A percentile compares a stretch with the other conserved stretches of the same genome.
Evolutionary conservation across 2,888 invertebrate genomes (phyloP).

Genomic region (Petrolisthes cinctipes): DNA sequence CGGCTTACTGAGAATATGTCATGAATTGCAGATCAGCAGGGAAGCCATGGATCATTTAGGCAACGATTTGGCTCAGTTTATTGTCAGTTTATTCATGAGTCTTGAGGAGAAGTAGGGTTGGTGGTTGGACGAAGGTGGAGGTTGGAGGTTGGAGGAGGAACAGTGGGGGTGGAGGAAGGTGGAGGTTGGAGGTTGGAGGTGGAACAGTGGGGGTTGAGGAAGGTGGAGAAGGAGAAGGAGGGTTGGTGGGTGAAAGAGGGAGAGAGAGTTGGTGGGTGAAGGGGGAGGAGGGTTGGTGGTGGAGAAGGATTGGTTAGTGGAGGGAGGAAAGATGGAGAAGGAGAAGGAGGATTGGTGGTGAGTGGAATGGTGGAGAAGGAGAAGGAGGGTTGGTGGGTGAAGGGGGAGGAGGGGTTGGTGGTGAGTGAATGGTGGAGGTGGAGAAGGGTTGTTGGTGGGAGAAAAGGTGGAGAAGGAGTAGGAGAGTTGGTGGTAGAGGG

Average conservation of each 20-base stretch:
- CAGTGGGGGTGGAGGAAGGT: neutral
- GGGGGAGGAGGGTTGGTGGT: neutral
- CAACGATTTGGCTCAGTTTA: constrained; percentile 50
- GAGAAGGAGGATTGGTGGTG: neutral
- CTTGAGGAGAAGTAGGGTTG: neutral
- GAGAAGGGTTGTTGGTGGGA: neutral
- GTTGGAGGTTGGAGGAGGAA: neutral
- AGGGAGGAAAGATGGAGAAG: neutral
- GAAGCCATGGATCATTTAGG: constrained; percentile 58
- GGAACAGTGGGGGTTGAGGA: neutral
- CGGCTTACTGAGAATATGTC: constrained; percentile 52
- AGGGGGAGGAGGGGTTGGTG: too few species aligned
- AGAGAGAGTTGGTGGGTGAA: neutral
- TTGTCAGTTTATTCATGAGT: constrained; percentile 55
- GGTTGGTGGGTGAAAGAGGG: neutral
- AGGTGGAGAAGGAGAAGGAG: neutral
- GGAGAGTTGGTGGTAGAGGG: neutral
- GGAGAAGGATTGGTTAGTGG: constrained; percentile 1
- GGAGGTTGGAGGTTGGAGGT: neutral
- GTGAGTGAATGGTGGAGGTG: neutral
- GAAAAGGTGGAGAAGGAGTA: neutral
- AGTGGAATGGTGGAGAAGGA: too few species aligned
- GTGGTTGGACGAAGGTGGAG: constrained; percentile 9
- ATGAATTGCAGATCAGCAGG: constrained; percentile 55
- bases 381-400: too few species aligned